Evolutionary conservation across 2,888 invertebrate genomes (phyloP), one percentile per base, ranked within the genome.

Genomic region (Myopa tessellatipennis): DNA sequence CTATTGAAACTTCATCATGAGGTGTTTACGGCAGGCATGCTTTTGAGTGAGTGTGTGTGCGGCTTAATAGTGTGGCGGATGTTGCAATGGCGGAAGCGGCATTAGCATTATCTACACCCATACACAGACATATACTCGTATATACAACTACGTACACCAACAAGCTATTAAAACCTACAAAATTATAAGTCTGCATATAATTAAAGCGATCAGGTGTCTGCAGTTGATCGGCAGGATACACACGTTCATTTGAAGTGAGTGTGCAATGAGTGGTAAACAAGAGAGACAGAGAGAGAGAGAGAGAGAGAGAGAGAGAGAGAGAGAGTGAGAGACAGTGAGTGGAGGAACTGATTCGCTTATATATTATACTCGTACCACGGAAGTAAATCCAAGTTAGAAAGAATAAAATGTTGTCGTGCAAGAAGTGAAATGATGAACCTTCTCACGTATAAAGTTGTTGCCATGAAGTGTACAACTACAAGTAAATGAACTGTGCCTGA

Each of bases 1-100:
- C 60, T 38, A 75, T 58, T 69, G 60, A 69, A 75, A 69, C 69
- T 58, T 45, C 38, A 60, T 69, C 60, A 75, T 68, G 60, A 69
- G 55, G 7, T 10, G 45, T 45, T 68, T 60, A n/a, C 40, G 61
- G 61, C 55, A 34, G 34, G 34, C 10, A 16, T 16, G 40, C 60
- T 12, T 40, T 10, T 38, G 34, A 14, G 55, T n/a, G 18, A 12
- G 52, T 52, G 52, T 45, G 26, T 69, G 69, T 50, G 69, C 16
- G 14, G 52, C 5, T 40, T 67, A 67, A 67, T 67, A 70, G 63
- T 2, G 7, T 72, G 72, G 72, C 60, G 61, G 45, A 72, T 45
- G 60, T 40, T 6, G 61, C 40, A 40, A 45, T 61, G 18, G 61
- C 72, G 72, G 72, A 72, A 72, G 72, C 16, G 38, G n/a, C 45